Evolutionary conservation across 2,113 vertebrate genomes (phyloP).

Genomic region (Pluvialis apricaria): DNA sequence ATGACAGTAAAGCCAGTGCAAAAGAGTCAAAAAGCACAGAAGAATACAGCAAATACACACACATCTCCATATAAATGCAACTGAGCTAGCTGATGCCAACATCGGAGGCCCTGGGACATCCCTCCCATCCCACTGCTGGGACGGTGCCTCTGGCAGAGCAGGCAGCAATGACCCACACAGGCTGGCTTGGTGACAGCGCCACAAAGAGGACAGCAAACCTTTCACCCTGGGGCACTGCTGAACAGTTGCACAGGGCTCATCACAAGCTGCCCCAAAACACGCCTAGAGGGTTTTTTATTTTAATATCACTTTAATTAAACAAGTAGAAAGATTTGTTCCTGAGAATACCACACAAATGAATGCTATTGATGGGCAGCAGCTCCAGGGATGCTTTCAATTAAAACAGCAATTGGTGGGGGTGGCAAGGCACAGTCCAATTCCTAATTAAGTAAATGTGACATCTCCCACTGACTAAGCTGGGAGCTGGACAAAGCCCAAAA

Average conservation of each 20-base stretch:
- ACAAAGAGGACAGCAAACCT: neutral
- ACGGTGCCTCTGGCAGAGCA: neutral
- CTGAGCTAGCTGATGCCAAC: neutral
- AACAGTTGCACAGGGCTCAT: neutral
- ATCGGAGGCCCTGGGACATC: neutral
- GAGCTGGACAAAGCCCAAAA: neutral
- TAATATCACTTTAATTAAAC: neutral
- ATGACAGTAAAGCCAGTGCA: neutral
- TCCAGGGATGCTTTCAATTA: constrained; percentile 25
- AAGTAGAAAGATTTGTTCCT: neutral
- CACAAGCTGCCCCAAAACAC: neutral
- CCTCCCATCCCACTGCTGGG: neutral
- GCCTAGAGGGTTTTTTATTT: neutral
- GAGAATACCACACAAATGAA: neutral
- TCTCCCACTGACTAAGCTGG: neutral
- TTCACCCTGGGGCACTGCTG: neutral
- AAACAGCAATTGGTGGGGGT: neutral
- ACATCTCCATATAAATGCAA: neutral
- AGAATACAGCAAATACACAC: neutral
- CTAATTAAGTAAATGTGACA: neutral
- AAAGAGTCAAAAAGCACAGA: neutral
- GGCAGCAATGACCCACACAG: accelerated
- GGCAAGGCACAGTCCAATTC: neutral
- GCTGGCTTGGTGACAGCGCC: neutral
- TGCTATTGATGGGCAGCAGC: neutral